Percentiles rank a stretch among this genome's conserved stretches.
Conservation (phyloP, 2,113 vertebrate species). For the Notechis scutatus region DNA sequence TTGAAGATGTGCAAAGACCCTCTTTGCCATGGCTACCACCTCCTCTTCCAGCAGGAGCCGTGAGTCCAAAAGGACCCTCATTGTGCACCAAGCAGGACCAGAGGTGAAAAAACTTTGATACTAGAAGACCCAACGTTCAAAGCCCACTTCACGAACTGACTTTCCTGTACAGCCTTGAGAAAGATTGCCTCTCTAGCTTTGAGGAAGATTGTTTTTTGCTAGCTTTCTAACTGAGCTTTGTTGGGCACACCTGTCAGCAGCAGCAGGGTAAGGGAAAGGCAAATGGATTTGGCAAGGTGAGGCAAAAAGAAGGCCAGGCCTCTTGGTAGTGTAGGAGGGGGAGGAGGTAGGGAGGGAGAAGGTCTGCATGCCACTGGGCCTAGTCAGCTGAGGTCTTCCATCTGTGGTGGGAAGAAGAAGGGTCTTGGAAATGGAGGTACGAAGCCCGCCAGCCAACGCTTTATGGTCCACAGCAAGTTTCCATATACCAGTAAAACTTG, state of each 20-base stretch:
- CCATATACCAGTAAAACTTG: background rate
- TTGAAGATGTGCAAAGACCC: too few relatives aligned
- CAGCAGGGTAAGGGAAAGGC: background rate
- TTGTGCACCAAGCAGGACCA: background rate
- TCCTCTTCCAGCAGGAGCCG: background rate
- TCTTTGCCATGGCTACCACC: too few relatives aligned
- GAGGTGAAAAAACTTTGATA: background rate
- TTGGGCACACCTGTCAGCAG: background rate
- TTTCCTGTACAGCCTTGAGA: background rate
- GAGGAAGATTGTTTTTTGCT: background rate
- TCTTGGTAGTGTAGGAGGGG: background rate
- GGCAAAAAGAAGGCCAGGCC: background rate
- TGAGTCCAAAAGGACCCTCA: background rate
- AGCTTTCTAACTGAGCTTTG: background rate
- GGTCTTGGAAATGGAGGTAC: background rate
- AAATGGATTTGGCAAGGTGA: background rate
- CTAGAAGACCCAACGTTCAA: background rate
- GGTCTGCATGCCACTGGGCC: background rate
- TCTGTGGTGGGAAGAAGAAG: background rate
- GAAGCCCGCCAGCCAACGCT: background rate
- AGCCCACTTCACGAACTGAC: background rate
- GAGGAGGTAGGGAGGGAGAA: background rate
- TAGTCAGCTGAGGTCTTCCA: background rate
- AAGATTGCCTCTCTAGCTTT: background rate
- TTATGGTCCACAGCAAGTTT: background rate